Percentiles rank a stretch among this genome's conserved stretches.
phyloP scores from a whole-genome alignment of 2,113 vertebrate genomes.

The Cacatua alba region DNA sequence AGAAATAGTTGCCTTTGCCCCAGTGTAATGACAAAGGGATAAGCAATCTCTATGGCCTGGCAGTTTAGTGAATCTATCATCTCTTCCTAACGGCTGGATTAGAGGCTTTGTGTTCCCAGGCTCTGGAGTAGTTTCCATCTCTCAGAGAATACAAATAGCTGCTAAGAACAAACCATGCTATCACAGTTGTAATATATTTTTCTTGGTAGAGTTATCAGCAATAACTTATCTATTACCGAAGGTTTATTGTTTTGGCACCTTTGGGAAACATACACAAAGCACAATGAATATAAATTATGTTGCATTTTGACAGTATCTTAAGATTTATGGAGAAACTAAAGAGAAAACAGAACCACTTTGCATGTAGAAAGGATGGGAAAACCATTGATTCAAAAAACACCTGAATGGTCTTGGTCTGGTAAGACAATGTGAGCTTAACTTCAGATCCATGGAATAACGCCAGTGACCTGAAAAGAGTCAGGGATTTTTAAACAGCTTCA shows the following conservation, averaged over 20 bases:
- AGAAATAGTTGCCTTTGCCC: constrained; percentile 41
- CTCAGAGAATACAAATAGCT: constrained; percentile 57
- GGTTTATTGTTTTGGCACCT: constrained; percentile 55
- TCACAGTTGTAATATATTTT: constrained; percentile 42
- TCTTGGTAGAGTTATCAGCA: constrained; percentile 60
- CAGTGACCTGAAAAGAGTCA: neutral
- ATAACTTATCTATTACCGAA: constrained; percentile 39
- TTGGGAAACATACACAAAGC: constrained; percentile 27
- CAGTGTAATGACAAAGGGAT: neutral
- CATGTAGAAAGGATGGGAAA: neutral
- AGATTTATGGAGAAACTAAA: constrained; percentile 30
- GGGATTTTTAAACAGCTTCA: neutral
- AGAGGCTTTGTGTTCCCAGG: constrained; percentile 16
- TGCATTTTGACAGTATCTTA: constrained; percentile 21
- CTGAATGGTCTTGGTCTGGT: neutral
- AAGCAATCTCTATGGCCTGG: neutral
- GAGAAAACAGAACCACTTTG: neutral
- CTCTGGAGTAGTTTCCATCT: constrained; percentile 21
- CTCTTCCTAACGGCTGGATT: neutral
- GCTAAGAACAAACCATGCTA: neutral
- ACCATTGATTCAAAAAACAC: neutral
- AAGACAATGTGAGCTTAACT: neutral
- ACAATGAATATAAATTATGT: constrained; percentile 39
- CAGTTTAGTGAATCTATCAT: neutral
- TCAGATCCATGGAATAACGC: neutral